A percentile compares a stretch with the other conserved stretches of the same genome.
Evolutionary conservation across 2,888 invertebrate genomes (phyloP).

Genomic region (Charanyca ferruginea): DNA sequence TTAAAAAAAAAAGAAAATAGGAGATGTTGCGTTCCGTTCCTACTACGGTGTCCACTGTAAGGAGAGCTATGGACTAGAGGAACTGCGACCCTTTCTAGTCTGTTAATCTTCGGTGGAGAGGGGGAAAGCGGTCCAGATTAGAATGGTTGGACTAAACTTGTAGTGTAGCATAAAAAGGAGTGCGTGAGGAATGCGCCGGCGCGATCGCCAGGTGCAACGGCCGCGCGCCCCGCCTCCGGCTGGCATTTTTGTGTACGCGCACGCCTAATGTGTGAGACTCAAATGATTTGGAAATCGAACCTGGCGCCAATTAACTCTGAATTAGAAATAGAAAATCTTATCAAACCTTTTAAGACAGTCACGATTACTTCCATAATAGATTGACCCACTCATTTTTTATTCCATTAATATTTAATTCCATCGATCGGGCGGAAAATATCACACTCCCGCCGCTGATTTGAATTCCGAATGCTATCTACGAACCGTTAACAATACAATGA

Average conservation of each 20-base stretch:
- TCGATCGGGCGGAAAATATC: constrained; percentile 62
- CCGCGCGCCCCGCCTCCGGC: constrained; percentile 85
- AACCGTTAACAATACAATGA: constrained; percentile 87
- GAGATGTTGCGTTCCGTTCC: constrained; percentile 80
- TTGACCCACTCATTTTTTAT: constrained; percentile 54
- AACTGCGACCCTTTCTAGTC: constrained; percentile 72
- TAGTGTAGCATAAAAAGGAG: constrained; percentile 88
- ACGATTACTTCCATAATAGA: constrained; percentile 50
- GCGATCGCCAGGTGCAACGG: constrained; percentile 89
- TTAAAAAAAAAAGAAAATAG: constrained; percentile 81
- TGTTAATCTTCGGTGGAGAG: constrained; percentile 67
- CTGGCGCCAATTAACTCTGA: constrained; percentile 69
- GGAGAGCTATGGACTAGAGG: constrained; percentile 68
- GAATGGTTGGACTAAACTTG: constrained; percentile 81
- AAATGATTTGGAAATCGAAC: constrained; percentile 77
- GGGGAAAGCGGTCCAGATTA: constrained; percentile 73
- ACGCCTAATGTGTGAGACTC: constrained; percentile 81
- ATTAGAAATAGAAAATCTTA: constrained; percentile 54
- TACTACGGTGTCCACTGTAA: constrained; percentile 71
- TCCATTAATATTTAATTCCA: constrained; percentile 49
- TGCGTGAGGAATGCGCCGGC: constrained; percentile 89
- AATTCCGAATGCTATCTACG: constrained; percentile 76
- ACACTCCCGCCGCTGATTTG: constrained; percentile 73
- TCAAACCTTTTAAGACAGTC: constrained; percentile 50
- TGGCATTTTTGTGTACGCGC: constrained; percentile 86